Evolutionary conservation across 2,888 invertebrate species (phyloP).

Genomic region (Augiades crinisus): DNA sequence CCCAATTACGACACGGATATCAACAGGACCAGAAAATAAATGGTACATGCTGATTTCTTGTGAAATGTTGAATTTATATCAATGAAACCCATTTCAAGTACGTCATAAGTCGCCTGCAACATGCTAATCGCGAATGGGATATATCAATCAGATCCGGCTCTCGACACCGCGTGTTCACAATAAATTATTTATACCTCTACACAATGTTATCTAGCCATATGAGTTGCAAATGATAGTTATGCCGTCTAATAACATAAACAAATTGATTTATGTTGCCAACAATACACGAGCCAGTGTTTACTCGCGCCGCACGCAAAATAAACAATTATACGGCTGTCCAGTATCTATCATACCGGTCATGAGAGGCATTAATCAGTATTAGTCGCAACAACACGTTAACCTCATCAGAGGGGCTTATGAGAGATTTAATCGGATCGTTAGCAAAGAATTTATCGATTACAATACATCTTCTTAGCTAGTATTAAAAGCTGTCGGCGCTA

Average conservation of each 20-base stretch:
- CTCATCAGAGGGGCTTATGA: conserved; percentile 36
- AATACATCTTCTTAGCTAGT: neutral
- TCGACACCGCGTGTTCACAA: conserved; percentile 25
- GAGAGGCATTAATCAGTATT: conserved; percentile 43
- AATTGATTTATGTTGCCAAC: conserved; percentile 42
- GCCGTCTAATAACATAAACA: conserved; percentile 46
- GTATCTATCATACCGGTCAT: conserved; percentile 22
- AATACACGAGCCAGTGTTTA: conserved; percentile 40
- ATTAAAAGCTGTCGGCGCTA: conserved; percentile 20
- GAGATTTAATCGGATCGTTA: conserved; percentile 36
- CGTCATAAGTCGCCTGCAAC: neutral
- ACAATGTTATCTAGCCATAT: conserved; percentile 44
- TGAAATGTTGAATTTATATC: too few species aligned
- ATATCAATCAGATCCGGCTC: conserved; percentile 28
- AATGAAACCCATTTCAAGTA: neutral
- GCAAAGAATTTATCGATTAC: too few species aligned
- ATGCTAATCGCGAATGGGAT: conserved; percentile 10
- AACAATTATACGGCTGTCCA: conserved; percentile 4
- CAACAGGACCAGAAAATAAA: too few species aligned
- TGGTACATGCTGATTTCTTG: neutral
- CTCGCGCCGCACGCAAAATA: conserved; percentile 29
- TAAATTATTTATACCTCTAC: conserved; percentile 36
- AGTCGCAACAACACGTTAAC: conserved; percentile 1
- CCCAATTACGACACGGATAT: neutral
- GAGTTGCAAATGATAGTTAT: conserved; percentile 49